phyloP scores from a whole-genome alignment of 1,140 invertebrate species.

The Capitella teleta region DNA sequence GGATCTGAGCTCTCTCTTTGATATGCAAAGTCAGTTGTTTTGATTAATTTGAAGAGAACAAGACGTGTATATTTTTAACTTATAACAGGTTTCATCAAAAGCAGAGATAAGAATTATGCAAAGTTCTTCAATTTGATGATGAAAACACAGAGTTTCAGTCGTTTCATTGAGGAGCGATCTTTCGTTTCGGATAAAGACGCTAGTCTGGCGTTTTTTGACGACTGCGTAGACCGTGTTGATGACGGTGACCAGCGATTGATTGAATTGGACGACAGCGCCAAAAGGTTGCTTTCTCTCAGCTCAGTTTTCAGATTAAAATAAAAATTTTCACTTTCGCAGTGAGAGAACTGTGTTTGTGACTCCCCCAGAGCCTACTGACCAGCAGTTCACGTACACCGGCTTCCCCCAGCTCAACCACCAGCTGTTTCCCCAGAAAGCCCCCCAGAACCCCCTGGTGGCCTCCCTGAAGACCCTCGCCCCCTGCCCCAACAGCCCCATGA shows the following conservation, averaged over 20 bases:
- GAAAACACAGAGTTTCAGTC: constrained; percentile 93
- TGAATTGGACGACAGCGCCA: constrained; percentile 59
- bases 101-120: constrained; percentile 68
- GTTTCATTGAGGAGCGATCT: constrained; percentile 96
- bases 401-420: constrained; percentile 47
- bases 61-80: no score
- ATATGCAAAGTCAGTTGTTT: constrained; percentile 79
- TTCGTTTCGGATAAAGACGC: constrained; percentile 94
- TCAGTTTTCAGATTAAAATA: not conserved
- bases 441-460: not conserved
- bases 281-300: constrained; percentile 39
- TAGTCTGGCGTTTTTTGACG: constrained; percentile 91
- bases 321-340: constrained; percentile 32
- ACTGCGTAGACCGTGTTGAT: constrained; percentile 74
- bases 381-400: constrained; percentile 23
- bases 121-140: constrained; percentile 83
- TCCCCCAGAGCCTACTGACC: constrained; percentile 66
- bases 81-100: constrained; percentile 48
- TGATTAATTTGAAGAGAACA: no score
- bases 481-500: constrained; percentile 75
- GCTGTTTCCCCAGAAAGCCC: constrained; percentile 45
- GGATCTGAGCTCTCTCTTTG: constrained; percentile 87
- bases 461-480: constrained; percentile 24
- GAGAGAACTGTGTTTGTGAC: constrained; percentile 90
- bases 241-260: constrained; percentile 50